Conservation (phyloP, 2,888 invertebrate species). For the Girardia tigrina region DNA sequence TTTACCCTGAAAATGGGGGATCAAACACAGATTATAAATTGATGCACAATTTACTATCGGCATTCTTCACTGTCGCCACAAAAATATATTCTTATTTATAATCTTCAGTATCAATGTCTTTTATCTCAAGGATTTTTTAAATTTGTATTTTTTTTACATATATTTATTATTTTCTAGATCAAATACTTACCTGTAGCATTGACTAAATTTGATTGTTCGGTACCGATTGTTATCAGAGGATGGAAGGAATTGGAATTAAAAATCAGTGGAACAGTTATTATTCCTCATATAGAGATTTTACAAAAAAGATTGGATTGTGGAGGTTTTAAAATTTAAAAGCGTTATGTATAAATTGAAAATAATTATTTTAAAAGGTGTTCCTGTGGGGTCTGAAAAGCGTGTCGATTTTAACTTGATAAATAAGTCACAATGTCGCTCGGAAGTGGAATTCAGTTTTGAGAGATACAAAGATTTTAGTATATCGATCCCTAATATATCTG, state of each 20-base stretch:
- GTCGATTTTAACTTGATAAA: conserved; percentile 45
- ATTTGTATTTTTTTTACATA: too few species aligned
- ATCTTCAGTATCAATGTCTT: too few species aligned
- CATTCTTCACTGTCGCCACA: too few species aligned
- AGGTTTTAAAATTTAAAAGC: conserved; percentile 38
- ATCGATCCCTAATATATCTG: conserved; percentile 42
- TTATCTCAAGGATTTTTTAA: too few species aligned
- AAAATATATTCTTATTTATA: too few species aligned
- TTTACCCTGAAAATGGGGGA: too few species aligned
- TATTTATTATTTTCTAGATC: neutral
- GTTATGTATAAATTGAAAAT: neutral
- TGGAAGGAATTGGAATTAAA: conserved; percentile 46
- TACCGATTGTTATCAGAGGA: conserved; percentile 46
- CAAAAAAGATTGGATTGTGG: conserved; percentile 48
- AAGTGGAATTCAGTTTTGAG: conserved; percentile 46
- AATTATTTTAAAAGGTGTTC: neutral
- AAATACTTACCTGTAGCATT: conserved; percentile 42
- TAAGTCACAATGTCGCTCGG: conserved; percentile 41
- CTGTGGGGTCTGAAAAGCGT: conserved; percentile 45
- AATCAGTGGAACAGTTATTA: conserved; percentile 49
- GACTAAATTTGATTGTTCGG: conserved; percentile 47
- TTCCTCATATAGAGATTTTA: conserved; percentile 47
- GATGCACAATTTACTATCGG: too few species aligned
- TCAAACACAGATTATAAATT: too few species aligned
- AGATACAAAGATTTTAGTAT: conserved; percentile 45